Conservation (phyloP, 2,888 invertebrate species). For the Hyalella azteca region DNA sequence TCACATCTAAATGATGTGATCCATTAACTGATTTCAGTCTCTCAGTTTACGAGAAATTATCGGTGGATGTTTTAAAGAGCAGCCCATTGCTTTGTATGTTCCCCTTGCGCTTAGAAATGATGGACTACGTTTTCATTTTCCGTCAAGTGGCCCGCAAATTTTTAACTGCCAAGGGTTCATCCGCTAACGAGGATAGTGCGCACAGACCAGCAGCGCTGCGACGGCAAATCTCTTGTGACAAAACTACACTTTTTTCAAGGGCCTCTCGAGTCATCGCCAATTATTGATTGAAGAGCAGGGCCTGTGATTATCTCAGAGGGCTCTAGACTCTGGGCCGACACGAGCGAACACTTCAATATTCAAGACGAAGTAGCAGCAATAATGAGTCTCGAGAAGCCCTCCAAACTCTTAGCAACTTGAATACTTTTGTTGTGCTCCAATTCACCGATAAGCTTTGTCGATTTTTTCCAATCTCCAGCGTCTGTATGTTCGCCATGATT, state of each 20-base stretch:
- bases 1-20: too few species aligned
- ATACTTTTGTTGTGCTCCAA: background rate
- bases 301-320: background rate
- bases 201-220: too few species aligned
- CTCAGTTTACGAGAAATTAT: too few species aligned
- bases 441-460: constrained; percentile 1
- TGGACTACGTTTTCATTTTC: too few species aligned
- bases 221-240: background rate
- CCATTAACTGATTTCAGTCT: too few species aligned
- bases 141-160: too few species aligned
- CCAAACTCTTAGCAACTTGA: background rate
- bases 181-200: too few species aligned
- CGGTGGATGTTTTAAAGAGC: too few species aligned
- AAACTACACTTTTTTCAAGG: background rate
- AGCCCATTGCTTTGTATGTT: too few species aligned
- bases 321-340: background rate
- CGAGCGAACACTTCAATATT: background rate
- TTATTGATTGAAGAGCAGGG: background rate
- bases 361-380: constrained; percentile 32
- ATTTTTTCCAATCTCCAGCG: too few species aligned
- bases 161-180: too few species aligned
- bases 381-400: constrained; percentile 11
- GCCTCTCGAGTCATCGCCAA: background rate
- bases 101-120: too few species aligned
- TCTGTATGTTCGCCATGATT: constrained; percentile 2